Conservation (phyloP, 2,113 vertebrate species). For the Eulacestoma nigropectus region DNA sequence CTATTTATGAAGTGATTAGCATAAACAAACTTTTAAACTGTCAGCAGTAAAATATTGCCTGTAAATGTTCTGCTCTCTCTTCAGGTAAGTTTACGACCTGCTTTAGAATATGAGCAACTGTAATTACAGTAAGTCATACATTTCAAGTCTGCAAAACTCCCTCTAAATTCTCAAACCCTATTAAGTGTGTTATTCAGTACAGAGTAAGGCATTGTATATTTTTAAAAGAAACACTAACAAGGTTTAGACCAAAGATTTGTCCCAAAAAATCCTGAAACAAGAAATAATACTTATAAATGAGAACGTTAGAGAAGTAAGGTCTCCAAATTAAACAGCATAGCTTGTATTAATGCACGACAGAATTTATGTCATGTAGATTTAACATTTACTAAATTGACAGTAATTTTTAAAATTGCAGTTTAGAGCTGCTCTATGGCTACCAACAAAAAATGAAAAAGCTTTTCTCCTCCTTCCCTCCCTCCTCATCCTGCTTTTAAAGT, state of each 20-base stretch:
- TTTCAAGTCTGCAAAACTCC: conserved; percentile 4
- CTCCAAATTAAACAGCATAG: neutral
- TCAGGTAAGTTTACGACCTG: conserved; percentile 38
- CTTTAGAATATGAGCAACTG: conserved; percentile 8
- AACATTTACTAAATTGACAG: neutral
- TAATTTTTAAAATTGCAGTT: neutral
- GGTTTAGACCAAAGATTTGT: neutral
- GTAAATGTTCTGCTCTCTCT: conserved; percentile 11
- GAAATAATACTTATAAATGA: neutral
- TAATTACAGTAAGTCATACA: conserved; percentile 31
- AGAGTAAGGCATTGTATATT: neutral
- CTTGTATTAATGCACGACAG: neutral
- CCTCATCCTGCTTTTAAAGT: conserved; percentile 41
- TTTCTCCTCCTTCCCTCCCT: neutral
- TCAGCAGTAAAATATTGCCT: conserved; percentile 38
- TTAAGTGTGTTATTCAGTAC: neutral
- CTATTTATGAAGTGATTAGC: conserved; percentile 45
- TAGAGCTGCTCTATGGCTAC: neutral
- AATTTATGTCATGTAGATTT: neutral
- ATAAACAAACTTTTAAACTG: conserved; percentile 49
- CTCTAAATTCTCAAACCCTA: neutral
- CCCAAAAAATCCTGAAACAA: neutral
- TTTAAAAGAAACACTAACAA: neutral
- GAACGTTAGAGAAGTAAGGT: neutral
- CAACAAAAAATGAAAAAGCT: conserved; percentile 31